A percentile compares a stretch with the other conserved stretches of the same genome.
Conservation (phyloP, 2,113 vertebrate genomes). For the Sapajus apella region DNA sequence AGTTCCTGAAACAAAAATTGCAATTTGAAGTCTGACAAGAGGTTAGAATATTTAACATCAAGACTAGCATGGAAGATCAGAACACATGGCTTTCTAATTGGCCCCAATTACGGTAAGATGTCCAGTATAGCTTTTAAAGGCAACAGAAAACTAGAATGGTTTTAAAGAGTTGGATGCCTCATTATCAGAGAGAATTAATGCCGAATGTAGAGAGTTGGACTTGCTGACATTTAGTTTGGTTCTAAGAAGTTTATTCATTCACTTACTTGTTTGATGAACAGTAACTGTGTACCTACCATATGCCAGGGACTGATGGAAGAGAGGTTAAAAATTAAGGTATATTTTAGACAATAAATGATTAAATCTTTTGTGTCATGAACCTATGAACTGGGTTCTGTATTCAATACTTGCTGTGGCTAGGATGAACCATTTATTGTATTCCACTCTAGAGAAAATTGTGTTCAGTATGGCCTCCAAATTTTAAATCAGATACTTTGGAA, state of each 20-base stretch:
- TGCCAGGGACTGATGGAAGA: background rate
- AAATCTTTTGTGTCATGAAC: background rate
- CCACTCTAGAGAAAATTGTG: background rate
- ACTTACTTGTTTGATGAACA: background rate
- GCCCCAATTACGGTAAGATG: background rate
- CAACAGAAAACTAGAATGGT: background rate
- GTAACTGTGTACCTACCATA: background rate
- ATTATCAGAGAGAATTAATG: background rate
- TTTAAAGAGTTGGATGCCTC: background rate
- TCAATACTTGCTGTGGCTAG: background rate
- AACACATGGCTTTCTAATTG: background rate
- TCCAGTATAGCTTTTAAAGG: background rate
- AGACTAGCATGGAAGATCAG: background rate
- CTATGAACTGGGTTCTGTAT: background rate
- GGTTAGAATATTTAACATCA: background rate
- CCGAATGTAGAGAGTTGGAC: background rate
- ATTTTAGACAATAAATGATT: slow-evolving; percentile 8
- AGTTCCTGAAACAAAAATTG: background rate
- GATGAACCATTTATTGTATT: background rate
- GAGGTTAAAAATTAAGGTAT: background rate
- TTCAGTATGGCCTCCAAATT: slow-evolving; percentile 1
- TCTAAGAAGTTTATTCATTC: background rate
- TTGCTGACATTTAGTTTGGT: background rate
- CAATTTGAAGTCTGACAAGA: background rate
- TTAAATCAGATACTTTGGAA: background rate